Conservation (phyloP, 2,888 invertebrate genomes). For the Eristalis tenax region DNA sequence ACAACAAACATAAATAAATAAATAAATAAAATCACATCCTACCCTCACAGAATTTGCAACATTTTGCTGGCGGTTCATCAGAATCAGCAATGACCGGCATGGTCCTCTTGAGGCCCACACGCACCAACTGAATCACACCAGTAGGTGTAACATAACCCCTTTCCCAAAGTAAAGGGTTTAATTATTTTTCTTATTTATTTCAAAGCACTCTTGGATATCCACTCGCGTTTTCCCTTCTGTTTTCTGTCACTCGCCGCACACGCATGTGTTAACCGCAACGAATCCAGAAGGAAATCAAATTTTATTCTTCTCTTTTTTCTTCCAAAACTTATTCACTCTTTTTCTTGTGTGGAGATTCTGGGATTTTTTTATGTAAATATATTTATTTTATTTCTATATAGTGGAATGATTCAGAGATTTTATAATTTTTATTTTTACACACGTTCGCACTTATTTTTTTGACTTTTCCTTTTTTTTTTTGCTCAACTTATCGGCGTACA, state of each 20-base stretch:
- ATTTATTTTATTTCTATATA: conserved; percentile 33
- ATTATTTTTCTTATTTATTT: conserved; percentile 27
- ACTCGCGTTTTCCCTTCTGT: conserved; percentile 26
- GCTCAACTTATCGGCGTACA: conserved; percentile 40
- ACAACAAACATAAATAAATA: conserved; percentile 4
- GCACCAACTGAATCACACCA: conserved; percentile 72
- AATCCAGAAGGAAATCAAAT: background rate
- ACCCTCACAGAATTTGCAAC: conserved; percentile 97
- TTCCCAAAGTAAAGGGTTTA: conserved; percentile 49
- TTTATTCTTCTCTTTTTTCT: conserved; percentile 4
- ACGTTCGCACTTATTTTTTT: conserved; percentile 41
- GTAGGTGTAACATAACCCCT: conserved; percentile 73
- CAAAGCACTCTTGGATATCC: conserved; percentile 3
- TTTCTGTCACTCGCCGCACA: conserved; percentile 24
- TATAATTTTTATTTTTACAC: conserved; percentile 41
- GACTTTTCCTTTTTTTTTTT: conserved; percentile 20
- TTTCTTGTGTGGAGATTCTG: conserved; percentile 57
- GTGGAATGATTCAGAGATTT: conserved; percentile 72
- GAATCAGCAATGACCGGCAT: conserved; percentile 86
- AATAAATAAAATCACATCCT: conserved; percentile 77
- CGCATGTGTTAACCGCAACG: conserved; percentile 32
- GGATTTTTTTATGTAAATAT: conserved; percentile 36
- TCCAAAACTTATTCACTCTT: conserved; percentile 37
- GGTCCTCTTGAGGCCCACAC: conserved; percentile 81
- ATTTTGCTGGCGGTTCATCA: conserved; percentile 92